These are phyloP conservation scores for Arrhopalites spinosus DNA, from an alignment of 2,888 invertebrate species.

Conservation along the genomic window DNA sequence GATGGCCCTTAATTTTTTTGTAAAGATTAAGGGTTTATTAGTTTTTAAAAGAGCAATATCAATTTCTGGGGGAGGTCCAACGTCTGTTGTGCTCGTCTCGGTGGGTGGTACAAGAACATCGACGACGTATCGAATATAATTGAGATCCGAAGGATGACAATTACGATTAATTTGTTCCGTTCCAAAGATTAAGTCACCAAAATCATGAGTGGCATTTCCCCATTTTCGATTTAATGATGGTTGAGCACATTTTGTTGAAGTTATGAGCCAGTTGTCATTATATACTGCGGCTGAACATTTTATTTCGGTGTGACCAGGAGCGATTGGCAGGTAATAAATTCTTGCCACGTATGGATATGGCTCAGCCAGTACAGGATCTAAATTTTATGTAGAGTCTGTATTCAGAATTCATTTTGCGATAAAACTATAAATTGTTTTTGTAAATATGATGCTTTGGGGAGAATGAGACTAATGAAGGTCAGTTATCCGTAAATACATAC, in stretches of 20 bases:
- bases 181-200: neutral
- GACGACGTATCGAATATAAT: neutral
- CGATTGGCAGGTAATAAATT: neutral
- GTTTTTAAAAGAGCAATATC: neutral
- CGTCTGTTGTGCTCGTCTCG: neutral
- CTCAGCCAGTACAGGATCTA: neutral
- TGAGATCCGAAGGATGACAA: neutral
- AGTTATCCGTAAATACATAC: no score
- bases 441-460: no score
- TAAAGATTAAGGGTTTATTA: constrained; percentile 6
- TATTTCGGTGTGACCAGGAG: neutral
- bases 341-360: neutral
- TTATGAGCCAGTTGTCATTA: neutral
- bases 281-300: constrained; percentile 6
- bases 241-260: constrained; percentile 4
- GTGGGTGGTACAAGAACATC: neutral
- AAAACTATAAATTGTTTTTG: no score
- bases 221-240: neutral
- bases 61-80: neutral
- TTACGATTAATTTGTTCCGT: neutral
- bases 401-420: no score
- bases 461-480: no score
- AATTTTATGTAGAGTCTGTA: neutral
- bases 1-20: neutral
- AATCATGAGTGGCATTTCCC: constrained; percentile 2